phyloP scores from a whole-genome alignment of 2,797 vertebrate species.

The Caiman crocodilus region DNA sequence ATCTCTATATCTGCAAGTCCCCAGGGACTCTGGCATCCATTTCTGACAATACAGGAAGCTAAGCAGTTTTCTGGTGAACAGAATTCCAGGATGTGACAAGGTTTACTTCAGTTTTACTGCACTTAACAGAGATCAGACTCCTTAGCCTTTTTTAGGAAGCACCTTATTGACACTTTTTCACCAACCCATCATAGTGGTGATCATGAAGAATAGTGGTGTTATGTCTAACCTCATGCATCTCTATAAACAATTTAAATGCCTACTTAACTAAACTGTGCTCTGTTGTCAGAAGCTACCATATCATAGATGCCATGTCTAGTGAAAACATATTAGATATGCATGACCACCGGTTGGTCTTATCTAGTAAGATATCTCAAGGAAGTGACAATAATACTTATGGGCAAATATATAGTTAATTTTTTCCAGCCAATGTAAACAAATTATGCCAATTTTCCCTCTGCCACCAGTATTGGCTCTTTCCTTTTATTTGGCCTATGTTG shows the following conservation, averaged over 20 bases:
- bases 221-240: not conserved
- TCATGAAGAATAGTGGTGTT: conserved; percentile 9
- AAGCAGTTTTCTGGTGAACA: conserved; percentile 14
- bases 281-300: not conserved
- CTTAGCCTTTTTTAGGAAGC: not conserved
- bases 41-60: conserved; percentile 25
- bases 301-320: not conserved
- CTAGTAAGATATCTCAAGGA: not conserved
- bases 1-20: conserved; percentile 27
- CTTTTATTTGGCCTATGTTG: conserved; percentile 2
- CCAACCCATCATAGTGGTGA: not conserved
- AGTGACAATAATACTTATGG: not conserved
- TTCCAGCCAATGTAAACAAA: conserved; percentile 31
- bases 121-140: conserved; percentile 31
- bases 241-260: conserved; percentile 8
- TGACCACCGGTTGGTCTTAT: not conserved
- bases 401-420: not conserved
- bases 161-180: not conserved
- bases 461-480: not conserved
- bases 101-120: not conserved
- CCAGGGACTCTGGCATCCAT: conserved; percentile 19
- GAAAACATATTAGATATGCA: not conserved
- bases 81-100: conserved; percentile 30
- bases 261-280: not conserved
- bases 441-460: not conserved